phyloP scores from a whole-genome alignment of 37 sponge, comb jelly and placozoan species.

The Lycopodina hypogea region DNA sequence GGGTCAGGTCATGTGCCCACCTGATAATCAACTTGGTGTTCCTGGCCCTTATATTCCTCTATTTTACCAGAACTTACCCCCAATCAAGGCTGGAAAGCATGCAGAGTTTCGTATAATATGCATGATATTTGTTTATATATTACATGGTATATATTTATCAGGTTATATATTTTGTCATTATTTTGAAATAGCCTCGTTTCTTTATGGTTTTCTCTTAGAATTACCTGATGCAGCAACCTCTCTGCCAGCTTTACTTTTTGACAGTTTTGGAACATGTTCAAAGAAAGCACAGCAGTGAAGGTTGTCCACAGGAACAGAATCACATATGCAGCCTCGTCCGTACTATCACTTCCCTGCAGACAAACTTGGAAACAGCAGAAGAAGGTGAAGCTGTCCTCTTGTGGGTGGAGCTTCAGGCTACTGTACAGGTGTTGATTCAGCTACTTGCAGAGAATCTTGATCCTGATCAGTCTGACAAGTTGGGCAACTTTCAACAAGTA shows the following conservation, averaged over 20 bases:
- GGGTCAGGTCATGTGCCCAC: constrained; percentile 15
- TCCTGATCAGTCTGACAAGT: constrained; percentile 1
- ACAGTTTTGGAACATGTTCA: constrained; percentile 69
- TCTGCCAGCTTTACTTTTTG: constrained; percentile 81
- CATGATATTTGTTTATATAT: too few relatives aligned
- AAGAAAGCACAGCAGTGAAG: constrained; percentile 12
- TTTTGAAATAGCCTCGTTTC: too few relatives aligned
- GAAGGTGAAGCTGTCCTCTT: constrained; percentile 32
- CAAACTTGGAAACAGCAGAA: background rate
- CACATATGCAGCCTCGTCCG: constrained; percentile 11
- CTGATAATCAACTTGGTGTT: background rate
- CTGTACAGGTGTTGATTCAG: constrained; percentile 57
- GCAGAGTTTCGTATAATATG: too few relatives aligned
- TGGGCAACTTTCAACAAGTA: constrained; percentile 1
- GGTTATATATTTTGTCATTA: too few relatives aligned
- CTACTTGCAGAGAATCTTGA: constrained; percentile 31
- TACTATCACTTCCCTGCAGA: background rate
- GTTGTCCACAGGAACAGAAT: background rate
- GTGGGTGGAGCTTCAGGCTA: constrained; percentile 81
- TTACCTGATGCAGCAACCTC: constrained; percentile 69
- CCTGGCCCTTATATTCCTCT: constrained; percentile 44
- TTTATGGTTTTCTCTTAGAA: too few relatives aligned
- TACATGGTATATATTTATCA: too few relatives aligned
- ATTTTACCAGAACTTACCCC: constrained; percentile 49
- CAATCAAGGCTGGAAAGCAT: constrained; percentile 6